A percentile compares a stretch with the other conserved stretches of the same genome.
These are phyloP conservation scores for Rattus rattus DNA, from an alignment of 2,113 vertebrate species.

Conservation along the genomic window DNA sequence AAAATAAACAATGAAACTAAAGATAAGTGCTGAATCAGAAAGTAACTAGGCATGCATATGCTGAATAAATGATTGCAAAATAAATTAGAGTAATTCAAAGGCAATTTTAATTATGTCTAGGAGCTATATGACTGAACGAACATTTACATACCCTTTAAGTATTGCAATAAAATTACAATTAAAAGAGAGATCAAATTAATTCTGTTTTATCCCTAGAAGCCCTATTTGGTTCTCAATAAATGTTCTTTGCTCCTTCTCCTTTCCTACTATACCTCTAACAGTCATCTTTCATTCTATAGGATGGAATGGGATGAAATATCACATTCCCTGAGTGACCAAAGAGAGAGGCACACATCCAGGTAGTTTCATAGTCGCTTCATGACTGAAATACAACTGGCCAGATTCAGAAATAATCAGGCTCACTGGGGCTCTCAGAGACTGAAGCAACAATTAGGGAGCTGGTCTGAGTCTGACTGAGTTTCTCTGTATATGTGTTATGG, in stretches of 20 bases:
- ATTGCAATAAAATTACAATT: neutral
- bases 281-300: neutral
- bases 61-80: neutral
- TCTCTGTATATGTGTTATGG: neutral
- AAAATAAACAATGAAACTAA: neutral
- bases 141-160: neutral
- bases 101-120: neutral
- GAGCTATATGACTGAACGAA: neutral
- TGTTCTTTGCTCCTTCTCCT: neutral
- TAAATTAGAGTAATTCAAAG: neutral
- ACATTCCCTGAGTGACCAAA: neutral
- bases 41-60: neutral
- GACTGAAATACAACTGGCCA: neutral
- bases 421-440: neutral
- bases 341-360: neutral
- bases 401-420: neutral
- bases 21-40: neutral
- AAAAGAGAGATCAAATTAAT: neutral
- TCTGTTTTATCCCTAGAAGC: neutral
- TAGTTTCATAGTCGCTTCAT: neutral
- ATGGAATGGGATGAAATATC: neutral
- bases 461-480: neutral
- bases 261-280: neutral
- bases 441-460: neutral
- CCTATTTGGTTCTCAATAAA: neutral